These are phyloP conservation scores for Alectura lathami DNA, from an alignment of 2,113 vertebrate species.

Conservation along the genomic window DNA sequence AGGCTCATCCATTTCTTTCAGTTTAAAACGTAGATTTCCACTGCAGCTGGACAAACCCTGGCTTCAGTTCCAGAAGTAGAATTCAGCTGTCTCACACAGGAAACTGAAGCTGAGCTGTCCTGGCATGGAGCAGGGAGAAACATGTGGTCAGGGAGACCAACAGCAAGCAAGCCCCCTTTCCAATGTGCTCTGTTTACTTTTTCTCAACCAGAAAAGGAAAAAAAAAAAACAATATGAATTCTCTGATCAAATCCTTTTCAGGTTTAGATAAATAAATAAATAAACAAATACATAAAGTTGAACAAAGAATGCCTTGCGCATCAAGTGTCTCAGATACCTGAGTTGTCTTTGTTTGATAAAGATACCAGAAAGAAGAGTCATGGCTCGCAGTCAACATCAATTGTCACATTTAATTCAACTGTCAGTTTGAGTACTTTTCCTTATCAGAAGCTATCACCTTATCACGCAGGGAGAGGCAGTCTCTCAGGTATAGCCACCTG, in stretches of 20 bases:
- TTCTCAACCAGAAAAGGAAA: neutral
- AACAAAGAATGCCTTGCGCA: neutral
- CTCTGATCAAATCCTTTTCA: neutral
- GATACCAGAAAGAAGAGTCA: neutral
- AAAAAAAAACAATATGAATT: neutral
- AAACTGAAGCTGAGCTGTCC: neutral
- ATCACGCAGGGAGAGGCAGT: neutral
- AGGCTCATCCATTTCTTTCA: neutral
- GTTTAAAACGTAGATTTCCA: neutral
- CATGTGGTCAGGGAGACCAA: neutral
- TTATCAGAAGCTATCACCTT: neutral
- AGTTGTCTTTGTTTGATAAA: neutral
- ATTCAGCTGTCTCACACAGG: neutral
- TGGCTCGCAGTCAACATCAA: neutral
- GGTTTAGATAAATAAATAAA: neutral
- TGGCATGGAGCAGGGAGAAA: neutral
- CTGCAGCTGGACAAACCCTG: neutral
- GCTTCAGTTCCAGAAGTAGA: neutral
- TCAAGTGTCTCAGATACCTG: neutral
- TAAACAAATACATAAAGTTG: neutral
- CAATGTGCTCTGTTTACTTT: neutral
- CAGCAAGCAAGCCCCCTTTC: neutral
- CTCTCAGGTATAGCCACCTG: neutral
- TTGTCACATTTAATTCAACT: neutral
- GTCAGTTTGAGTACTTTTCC: neutral